phyloP scores from a whole-genome alignment of 1,140 invertebrate species.

The Mizuhopecten yessoensis region DNA sequence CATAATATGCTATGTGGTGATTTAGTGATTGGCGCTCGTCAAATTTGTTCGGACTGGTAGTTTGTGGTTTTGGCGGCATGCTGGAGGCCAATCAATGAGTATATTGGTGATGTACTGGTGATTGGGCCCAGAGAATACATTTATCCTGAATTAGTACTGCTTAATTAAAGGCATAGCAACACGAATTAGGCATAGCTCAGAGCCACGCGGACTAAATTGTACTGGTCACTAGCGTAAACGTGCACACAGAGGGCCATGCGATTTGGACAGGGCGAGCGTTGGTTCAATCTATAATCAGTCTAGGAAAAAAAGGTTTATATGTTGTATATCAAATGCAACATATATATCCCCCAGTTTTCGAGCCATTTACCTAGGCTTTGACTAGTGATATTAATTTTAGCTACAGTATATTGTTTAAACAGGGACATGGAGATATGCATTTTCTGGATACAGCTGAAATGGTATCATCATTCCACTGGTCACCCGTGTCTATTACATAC shows the following conservation, averaged over 20 bases:
- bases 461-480: no score
- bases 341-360: no score
- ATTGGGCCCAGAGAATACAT: background rate
- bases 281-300: no score
- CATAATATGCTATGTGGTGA: background rate
- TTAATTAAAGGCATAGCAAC: constrained; percentile 35
- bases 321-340: no score
- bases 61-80: background rate
- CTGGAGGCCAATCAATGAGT: background rate
- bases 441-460: no score
- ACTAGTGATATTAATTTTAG: no score
- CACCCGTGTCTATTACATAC: no score
- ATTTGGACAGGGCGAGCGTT: no score
- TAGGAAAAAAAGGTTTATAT: no score
- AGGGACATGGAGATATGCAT: no score
- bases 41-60: background rate
- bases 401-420: no score
- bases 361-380: no score
- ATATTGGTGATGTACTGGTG: background rate
- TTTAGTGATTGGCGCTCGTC: background rate
- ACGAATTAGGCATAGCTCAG: background rate
- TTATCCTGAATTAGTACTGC: constrained; percentile 9
- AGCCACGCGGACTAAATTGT: background rate
- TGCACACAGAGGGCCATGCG: background rate
- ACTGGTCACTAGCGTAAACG: background rate